Conservation (phyloP, 2,113 vertebrate genomes). For the Mesitornis unicolor region DNA sequence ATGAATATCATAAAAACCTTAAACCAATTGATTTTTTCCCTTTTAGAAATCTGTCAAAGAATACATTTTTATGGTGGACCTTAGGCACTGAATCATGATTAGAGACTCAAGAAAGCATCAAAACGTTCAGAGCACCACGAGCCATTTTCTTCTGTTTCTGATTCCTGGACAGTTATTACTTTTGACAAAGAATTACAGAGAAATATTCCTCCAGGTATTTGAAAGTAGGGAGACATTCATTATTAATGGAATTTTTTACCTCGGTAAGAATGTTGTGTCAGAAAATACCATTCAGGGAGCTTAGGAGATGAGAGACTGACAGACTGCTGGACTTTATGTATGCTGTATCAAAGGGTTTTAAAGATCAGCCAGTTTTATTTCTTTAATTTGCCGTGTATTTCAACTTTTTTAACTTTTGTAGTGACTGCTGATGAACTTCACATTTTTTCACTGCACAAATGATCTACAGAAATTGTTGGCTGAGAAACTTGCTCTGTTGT, state of each 20-base stretch:
- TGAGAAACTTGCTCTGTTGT: background rate
- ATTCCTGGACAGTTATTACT: slow-evolving; percentile 50
- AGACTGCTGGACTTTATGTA: background rate
- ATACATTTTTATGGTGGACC: slow-evolving; percentile 23
- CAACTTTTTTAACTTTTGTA: background rate
- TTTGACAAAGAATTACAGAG: slow-evolving; percentile 58
- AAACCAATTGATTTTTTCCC: slow-evolving; percentile 2
- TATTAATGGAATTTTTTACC: slow-evolving; percentile 37
- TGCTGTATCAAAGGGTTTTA: background rate
- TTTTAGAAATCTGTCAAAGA: background rate
- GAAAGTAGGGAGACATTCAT: slow-evolving; percentile 38
- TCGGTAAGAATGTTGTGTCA: background rate
- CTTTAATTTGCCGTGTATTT: background rate
- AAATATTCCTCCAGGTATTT: slow-evolving; percentile 52
- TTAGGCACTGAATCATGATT: slow-evolving; percentile 42
- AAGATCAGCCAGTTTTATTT: background rate
- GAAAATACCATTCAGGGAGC: background rate
- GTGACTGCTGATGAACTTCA: background rate
- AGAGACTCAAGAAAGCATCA: slow-evolving; percentile 52
- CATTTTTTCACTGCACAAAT: background rate
- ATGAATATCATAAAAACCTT: slow-evolving; percentile 30
- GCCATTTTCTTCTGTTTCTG: background rate
- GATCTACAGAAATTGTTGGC: background rate
- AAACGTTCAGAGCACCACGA: slow-evolving; percentile 5
- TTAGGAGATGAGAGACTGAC: background rate